phyloP scores from a whole-genome alignment of 2,113 vertebrate species.

The Solenodon paradoxus region DNA sequence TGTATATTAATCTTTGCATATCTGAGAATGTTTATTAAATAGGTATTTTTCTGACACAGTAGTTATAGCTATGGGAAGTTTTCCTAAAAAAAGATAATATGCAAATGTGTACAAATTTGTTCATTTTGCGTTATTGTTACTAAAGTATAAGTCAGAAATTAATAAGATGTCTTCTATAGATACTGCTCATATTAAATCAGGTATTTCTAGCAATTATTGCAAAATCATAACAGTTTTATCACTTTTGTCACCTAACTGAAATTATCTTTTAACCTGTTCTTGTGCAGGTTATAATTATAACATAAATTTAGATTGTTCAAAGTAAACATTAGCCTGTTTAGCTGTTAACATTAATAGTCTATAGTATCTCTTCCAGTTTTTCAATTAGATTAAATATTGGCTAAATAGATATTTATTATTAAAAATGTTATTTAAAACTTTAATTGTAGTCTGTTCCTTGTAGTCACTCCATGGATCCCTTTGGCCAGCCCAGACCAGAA shows the following conservation, averaged over 20 bases:
- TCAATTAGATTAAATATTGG: background rate
- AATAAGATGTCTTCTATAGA: background rate
- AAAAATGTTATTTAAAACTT: conserved; percentile 13
- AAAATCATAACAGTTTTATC: conserved; percentile 27
- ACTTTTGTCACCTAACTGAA: background rate
- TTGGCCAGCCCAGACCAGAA: conserved; percentile 77
- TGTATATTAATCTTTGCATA: conserved; percentile 17
- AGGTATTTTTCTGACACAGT: conserved; percentile 33
- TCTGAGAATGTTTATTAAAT: conserved; percentile 8
- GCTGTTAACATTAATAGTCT: conserved; percentile 1
- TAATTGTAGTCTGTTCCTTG: conserved; percentile 7
- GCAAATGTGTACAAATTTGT: background rate
- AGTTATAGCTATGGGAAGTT: background rate
- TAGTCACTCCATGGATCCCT: conserved; percentile 84
- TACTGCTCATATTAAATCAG: background rate
- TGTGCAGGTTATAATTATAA: conserved; percentile 32
- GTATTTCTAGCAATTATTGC: conserved; percentile 15
- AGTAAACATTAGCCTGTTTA: conserved; percentile 16
- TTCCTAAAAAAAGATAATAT: conserved; percentile 27
- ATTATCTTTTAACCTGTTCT: conserved; percentile 29
- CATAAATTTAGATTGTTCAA: background rate
- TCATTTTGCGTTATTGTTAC: conserved; percentile 15
- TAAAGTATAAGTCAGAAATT: conserved; percentile 42
- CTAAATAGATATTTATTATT: conserved; percentile 1
- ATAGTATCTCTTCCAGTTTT: conserved; percentile 13